A percentile compares a stretch with the other conserved stretches of the same genome.
Evolutionary conservation across 2,797 vertebrate genomes (phyloP).

Genomic region (Aulostomus chinensis): DNA sequence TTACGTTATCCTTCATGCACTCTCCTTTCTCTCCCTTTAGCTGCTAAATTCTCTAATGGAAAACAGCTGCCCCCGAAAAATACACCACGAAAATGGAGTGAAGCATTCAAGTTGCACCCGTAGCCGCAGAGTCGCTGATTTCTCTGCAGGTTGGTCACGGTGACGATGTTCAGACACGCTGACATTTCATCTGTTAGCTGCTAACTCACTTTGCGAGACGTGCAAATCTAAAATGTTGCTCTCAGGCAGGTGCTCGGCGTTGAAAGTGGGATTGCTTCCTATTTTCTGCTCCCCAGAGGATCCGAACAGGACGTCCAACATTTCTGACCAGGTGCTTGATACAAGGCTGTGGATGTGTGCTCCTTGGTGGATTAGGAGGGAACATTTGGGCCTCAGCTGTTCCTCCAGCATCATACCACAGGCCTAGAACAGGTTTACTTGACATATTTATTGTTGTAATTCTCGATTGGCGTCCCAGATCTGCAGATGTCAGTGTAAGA

Average conservation of each 20-base stretch:
- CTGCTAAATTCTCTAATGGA: no score
- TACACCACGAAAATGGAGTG: no score
- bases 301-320: constrained; percentile 55
- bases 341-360: constrained; percentile 40
- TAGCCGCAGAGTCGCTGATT: no score
- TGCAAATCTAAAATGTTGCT: no score
- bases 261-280: constrained; percentile 47
- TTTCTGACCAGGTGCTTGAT: constrained; percentile 60
- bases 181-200: no score
- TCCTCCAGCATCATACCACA: constrained; percentile 43
- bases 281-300: constrained; percentile 57
- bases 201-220: no score
- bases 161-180: no score
- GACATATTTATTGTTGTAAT: constrained; percentile 22
- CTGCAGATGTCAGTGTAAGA: constrained; percentile 52
- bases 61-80: no score
- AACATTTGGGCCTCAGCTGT: constrained; percentile 54
- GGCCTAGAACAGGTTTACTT: constrained; percentile 46
- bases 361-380: constrained; percentile 51
- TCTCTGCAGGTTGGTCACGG: no score
- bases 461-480: constrained; percentile 29
- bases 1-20: no score
- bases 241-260: neutral
- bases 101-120: no score
- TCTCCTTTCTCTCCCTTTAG: no score